A percentile compares a stretch with the other conserved stretches of the same genome.
These are phyloP conservation scores for Datnioides undecimradiatus DNA, from an alignment of 2,113 vertebrate genomes.

Conservation along the genomic window DNA sequence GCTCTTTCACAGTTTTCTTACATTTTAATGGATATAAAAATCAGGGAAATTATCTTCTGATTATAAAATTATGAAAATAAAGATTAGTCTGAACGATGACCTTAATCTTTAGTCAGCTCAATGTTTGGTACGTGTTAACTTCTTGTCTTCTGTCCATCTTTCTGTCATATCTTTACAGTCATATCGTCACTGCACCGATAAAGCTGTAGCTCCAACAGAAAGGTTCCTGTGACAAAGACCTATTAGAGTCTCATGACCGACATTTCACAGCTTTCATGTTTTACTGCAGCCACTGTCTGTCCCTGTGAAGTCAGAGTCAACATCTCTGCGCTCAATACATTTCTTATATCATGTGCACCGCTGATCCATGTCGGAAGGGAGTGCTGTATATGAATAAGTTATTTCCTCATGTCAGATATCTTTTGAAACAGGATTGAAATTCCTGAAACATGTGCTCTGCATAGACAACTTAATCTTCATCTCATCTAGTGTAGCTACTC, in stretches of 20 bases:
- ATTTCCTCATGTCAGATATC: background rate
- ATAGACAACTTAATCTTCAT: background rate
- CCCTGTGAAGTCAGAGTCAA: slow-evolving; percentile 14
- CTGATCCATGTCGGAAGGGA: background rate
- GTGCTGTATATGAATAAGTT: background rate
- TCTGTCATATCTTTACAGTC: background rate
- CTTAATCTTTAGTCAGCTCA: background rate
- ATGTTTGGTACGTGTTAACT: background rate
- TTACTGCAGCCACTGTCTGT: background rate
- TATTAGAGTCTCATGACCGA: slow-evolving; percentile 13
- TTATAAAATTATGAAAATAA: background rate
- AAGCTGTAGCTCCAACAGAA: background rate
- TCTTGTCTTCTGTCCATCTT: background rate
- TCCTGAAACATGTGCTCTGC: slow-evolving; percentile 3
- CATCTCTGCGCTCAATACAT: background rate
- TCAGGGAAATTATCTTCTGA: background rate
- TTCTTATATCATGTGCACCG: background rate
- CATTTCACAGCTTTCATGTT: slow-evolving; percentile 27
- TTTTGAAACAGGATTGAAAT: background rate
- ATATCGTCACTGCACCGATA: background rate
- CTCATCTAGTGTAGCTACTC: background rate
- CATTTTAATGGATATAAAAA: too few species aligned
- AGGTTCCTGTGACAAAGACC: slow-evolving; percentile 8
- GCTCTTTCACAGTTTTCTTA: background rate
- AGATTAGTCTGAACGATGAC: background rate